Evolutionary conservation across 53 echinoderm and acorn worm species (phyloP), one percentile per base, ranked within the genome.

Genomic region (Holothuria scabra): DNA sequence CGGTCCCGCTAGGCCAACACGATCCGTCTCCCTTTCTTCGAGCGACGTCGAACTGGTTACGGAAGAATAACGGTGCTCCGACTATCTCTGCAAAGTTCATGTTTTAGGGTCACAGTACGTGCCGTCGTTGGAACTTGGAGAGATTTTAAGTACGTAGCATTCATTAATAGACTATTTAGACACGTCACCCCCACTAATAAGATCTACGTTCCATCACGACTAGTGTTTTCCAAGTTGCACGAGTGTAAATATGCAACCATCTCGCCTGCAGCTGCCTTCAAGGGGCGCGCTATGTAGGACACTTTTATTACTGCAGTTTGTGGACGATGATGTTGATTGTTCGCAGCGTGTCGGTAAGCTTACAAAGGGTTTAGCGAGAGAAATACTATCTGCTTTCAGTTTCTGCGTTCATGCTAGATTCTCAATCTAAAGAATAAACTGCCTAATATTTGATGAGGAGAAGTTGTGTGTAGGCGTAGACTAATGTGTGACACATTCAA

Each of bases 171-270:
- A 48, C 72, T 72, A 72, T 72, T 72, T 72, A 72, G 72, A 41
- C 44, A 72, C 44, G 72, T 72, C 72, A 72, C 24, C 79, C 30
- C 79, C 25, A 56, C 52, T 14, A 55, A 56, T 31, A 41, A 41
- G 41, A 41, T 25, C 12, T 31, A 65, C 79, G 79, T 79, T 79
- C 79, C 79, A 59, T 59, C 79, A 79, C 79, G 79, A 79, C 29
- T 56, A 13, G 57, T 79, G 32, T 59, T 59, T 57, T 55, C 57
- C 79, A 33, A 56, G 60, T 56, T 79, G 79, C 79, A 59, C 60
- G 79, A 59, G 79, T 59, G 79, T 57, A 79, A 79, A 79, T 38
- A 72, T 72, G 72, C 72, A 72, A 72, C 34, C 20, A 72, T 72
- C 49, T 72, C 22, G 49, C 72, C 72, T 35, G 72, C 72, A 72